phyloP scores from a whole-genome alignment of 2,113 vertebrate species.

The Malaclemys terrapin region DNA sequence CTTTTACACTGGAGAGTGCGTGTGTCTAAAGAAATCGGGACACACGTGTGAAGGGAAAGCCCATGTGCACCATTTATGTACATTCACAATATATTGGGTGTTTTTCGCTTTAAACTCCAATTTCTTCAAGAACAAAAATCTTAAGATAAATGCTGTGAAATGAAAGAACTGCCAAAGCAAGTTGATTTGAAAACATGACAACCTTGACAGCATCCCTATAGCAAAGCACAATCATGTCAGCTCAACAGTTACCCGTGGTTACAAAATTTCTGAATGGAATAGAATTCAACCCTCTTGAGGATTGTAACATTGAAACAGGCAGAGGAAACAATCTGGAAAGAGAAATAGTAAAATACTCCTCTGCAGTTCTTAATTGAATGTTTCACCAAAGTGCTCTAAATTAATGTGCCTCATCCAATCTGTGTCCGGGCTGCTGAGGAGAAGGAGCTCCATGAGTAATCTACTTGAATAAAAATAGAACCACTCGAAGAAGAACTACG shows the following conservation, averaged over 20 bases:
- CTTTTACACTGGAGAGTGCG: background rate
- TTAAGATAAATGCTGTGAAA: background rate
- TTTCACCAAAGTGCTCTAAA: background rate
- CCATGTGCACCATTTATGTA: background rate
- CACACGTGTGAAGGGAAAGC: background rate
- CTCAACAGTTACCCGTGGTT: slow-evolving; percentile 26
- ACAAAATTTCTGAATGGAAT: slow-evolving; percentile 14
- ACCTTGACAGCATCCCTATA: slow-evolving; percentile 16
- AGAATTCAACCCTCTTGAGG: background rate
- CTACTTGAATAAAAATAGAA: background rate
- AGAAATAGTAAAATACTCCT: background rate
- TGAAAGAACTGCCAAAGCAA: background rate
- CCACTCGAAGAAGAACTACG: background rate
- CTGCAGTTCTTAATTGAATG: background rate
- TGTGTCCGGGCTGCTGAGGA: background rate
- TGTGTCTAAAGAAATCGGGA: background rate
- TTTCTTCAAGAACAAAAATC: background rate
- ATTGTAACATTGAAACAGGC: background rate
- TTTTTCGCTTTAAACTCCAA: background rate
- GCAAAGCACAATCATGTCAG: background rate
- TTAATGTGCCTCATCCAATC: fast-evolving
- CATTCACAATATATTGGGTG: background rate
- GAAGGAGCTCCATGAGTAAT: background rate
- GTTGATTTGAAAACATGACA: slow-evolving; percentile 13
- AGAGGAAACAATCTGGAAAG: slow-evolving; percentile 3